Base-by-base conservation (phyloP, 2,113 vertebrate species). In the Falcunculus frontatus region DNA sequence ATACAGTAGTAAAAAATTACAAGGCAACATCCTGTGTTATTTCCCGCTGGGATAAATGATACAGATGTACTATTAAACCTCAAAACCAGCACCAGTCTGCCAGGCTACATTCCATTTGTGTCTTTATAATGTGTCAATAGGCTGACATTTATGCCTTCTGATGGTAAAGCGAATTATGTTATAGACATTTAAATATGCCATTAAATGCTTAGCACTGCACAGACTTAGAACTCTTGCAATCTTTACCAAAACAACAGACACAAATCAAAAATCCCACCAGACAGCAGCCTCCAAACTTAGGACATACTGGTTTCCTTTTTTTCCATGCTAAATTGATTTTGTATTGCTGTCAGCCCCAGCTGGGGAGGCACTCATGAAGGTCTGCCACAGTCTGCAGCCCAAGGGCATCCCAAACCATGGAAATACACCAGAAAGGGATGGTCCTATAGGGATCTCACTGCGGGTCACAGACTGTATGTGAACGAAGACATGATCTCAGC, bases 1-100 rank as follows among this genome's bases (percentile, higher is more conserved):
- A 98, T 76, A 92, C 33, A 95, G 90, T 86, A 98, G 93, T 98
- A 97, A 98, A 97, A 98, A 97, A 97, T 97, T 97, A 97, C 90
- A 98, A 97, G 96, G 89, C 79, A 81, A 96, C 95, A 97, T 97
- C 95, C 93, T 96, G 93, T 93, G 93, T 80, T 97, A 95, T 97
- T 98, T 97, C 95, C 95, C 91, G 89, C 93, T 95, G 92, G 92
- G 96, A 97, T 97, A 97, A 98, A 97, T 84, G 95, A 96, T 96
- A 97, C 88, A 98, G 95, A 97, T 96, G 89, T 87, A 95, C 83
- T 90, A 97, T 97, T 97, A 97, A 97, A 97, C 90, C 90, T 91
- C 88, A 89, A 87, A 80, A 64, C 62, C 84, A 84, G 88, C 69
- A 92, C 89, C 62, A 85, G 46, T 78, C 86, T 75, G 74, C 76